phyloP scores from a whole-genome alignment of 1,140 invertebrate genomes.

The Drosophila erecta region DNA sequence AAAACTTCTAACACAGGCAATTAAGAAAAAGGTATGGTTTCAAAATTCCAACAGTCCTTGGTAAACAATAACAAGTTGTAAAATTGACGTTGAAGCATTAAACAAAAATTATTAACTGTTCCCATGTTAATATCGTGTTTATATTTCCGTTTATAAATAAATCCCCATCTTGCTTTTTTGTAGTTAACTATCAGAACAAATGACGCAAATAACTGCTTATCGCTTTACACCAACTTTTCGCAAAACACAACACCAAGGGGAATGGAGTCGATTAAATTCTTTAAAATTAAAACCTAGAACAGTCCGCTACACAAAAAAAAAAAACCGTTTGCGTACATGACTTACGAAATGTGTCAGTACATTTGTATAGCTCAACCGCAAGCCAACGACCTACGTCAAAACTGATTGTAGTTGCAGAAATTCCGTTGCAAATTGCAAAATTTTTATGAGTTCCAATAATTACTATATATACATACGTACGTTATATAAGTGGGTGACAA shows the following conservation, averaged over 20 bases:
- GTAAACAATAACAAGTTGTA: too few relatives aligned
- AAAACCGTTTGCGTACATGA: slow-evolving; percentile 1
- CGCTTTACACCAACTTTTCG: background rate
- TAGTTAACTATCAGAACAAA: background rate
- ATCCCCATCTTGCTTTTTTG: background rate
- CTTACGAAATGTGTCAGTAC: slow-evolving; percentile 6
- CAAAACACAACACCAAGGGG: background rate
- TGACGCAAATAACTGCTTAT: background rate
- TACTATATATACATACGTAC: background rate
- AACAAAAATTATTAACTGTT: too few relatives aligned
- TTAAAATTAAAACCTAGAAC: background rate
- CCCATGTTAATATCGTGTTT: background rate
- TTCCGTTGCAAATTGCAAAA: slow-evolving; percentile 19
- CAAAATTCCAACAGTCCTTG: too few relatives aligned
- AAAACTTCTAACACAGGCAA: too few relatives aligned
- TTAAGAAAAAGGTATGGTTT: too few relatives aligned
- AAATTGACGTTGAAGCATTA: too few relatives aligned
- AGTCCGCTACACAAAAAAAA: background rate
- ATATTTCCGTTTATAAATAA: background rate
- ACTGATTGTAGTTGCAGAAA: slow-evolving; percentile 23
- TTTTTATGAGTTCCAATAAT: slow-evolving; percentile 7
- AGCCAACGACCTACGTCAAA: slow-evolving; percentile 18
- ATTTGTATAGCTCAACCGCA: slow-evolving; percentile 10
- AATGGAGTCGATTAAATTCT: background rate
- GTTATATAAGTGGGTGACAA: background rate